Conservation (phyloP, 2,113 vertebrate species). For the Ictalurus punctatus region DNA sequence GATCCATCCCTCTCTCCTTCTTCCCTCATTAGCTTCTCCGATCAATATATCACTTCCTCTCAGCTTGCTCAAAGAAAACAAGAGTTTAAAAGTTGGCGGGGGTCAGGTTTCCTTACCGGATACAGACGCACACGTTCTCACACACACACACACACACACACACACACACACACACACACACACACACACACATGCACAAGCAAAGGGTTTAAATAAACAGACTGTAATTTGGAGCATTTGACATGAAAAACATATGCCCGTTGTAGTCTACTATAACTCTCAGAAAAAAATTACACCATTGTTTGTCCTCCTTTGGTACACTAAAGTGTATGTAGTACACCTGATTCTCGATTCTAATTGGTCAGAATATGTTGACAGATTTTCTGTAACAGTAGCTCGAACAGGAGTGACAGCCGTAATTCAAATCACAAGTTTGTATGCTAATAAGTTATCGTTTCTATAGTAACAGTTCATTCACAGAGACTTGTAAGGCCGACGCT, state of each 20-base stretch:
- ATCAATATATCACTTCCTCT: slow-evolving; percentile 59
- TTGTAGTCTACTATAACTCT: not conserved
- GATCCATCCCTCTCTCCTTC: slow-evolving; percentile 41
- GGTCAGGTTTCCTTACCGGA: slow-evolving; percentile 49
- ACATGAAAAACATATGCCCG: not conserved
- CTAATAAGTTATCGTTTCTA: too few relatives aligned
- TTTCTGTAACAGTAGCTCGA: not conserved
- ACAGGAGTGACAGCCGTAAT: not conserved
- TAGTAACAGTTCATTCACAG: too few relatives aligned
- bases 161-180: slow-evolving; percentile 17
- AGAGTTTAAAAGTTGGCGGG: slow-evolving; percentile 43
- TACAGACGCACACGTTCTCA: slow-evolving; percentile 6
- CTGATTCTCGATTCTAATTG: not conserved
- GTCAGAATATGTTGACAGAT: not conserved
- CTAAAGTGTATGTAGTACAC: not conserved
- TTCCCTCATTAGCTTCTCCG: slow-evolving; percentile 50
- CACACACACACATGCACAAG: slow-evolving; percentile 19
- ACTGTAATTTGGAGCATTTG: not conserved
- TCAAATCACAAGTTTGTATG: not conserved
- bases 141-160: slow-evolving; percentile 34
- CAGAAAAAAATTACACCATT: not conserved
- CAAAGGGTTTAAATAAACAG: not conserved
- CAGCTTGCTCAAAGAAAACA: slow-evolving; percentile 48
- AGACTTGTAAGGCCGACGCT: too few relatives aligned
- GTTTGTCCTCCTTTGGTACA: not conserved